Conservation (phyloP, 2,797 vertebrate species). For the Myotis planiceps region DNA sequence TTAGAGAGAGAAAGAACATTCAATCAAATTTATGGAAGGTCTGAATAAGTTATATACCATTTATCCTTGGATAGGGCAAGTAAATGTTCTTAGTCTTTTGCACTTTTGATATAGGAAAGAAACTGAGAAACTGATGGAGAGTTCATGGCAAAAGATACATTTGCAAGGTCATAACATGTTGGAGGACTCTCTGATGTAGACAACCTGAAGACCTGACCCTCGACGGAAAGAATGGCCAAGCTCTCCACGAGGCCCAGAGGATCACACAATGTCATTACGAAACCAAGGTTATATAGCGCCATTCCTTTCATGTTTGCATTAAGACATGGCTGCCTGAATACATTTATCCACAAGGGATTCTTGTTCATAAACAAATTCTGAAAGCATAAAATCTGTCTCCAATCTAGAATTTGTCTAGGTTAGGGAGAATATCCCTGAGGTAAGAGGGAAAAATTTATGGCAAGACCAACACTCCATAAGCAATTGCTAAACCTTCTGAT, state of each 20-base stretch:
- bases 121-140: not conserved
- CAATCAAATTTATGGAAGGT: slow-evolving; percentile 56
- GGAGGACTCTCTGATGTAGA: not conserved
- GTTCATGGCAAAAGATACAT: not conserved
- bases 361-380: not conserved
- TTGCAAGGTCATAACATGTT: not conserved
- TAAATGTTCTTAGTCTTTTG: slow-evolving; percentile 48
- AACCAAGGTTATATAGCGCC: not conserved
- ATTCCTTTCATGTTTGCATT: not conserved
- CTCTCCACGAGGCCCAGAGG: not conserved
- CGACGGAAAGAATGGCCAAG: not conserved
- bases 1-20: slow-evolving; percentile 62
- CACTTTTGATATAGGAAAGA: slow-evolving; percentile 24
- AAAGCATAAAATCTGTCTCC: not conserved
- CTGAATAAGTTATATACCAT: slow-evolving; percentile 54
- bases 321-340: not conserved
- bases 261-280: not conserved
- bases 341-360: not conserved
- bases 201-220: not conserved
- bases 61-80: slow-evolving; percentile 31
- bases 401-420: not conserved
- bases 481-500: slow-evolving; percentile 8
- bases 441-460: not conserved
- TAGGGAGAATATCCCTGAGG: not conserved
- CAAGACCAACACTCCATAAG: not conserved